Base-by-base conservation (phyloP, 1,140 invertebrate species). In the Drosophila setifemur region DNA sequence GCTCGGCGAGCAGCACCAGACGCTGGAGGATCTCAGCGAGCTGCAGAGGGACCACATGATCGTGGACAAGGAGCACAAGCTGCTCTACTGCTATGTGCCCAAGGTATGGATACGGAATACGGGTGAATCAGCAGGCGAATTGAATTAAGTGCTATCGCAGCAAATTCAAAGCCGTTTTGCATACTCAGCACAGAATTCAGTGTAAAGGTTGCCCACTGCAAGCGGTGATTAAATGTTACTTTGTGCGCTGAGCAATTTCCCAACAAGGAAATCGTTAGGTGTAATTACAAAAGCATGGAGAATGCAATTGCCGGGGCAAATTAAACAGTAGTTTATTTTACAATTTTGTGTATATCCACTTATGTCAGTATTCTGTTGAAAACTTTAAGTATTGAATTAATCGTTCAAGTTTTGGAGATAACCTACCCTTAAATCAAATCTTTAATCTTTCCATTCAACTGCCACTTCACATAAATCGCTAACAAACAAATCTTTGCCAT, bases 21-120 rank as follows among this genome's bases (percentile, higher is more conserved):
- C 79, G 2, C 37, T 92, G 3, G 91, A 91, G 33, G 91, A 92
- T 58, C 68, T 93, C 28, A 92, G 91, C 39, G 90, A 91, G 7
- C 91, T 90, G 52, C 91, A 92, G 61, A 92, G 95, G 72, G 92
- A 94, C 73, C 95, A 96, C 89, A 93, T 97, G 89, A 91, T 97
- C 53, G 94, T 97, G 11, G 95, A 97, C 87, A 94, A 95, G 74
- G 92, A 94, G 43, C 95, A 96, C 76, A 95, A 95, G 81, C 90
- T 97, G 2, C 91, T 98, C 0, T 98, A 98, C 88, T 98, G 97
- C 89, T 97, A 97, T 91, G 96, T 98, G 43, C 97, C 97, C 48
- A 98, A 98, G 93, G 96, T 96, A 92, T 91, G 91, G 85, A 71
- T n/a, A 6, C 4, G 9, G 7, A 21, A n/a, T 58, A 54, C 2